Percentiles rank a stretch among this genome's conserved stretches.
Conservation (phyloP, 2,888 invertebrate genomes). For the Apamea anceps region DNA sequence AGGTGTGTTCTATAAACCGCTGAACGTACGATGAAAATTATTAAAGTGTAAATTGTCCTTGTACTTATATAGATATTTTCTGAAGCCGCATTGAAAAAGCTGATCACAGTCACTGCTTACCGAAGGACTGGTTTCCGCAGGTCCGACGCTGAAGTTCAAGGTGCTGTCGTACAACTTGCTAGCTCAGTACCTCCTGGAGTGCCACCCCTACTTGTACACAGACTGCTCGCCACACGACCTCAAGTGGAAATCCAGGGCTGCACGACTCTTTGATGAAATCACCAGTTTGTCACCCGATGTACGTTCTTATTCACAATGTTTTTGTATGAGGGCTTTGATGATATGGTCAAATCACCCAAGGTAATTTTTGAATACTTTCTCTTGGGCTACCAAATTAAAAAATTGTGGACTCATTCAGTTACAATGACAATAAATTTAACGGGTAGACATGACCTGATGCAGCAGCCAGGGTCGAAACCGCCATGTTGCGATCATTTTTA, state of each 20-base stretch:
- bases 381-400: neutral
- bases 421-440: neutral
- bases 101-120: constrained; percentile 10
- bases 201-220: constrained; percentile 93
- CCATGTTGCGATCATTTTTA: neutral
- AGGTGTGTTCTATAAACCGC: neutral
- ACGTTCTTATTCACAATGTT: constrained; percentile 64
- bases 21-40: neutral
- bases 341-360: neutral
- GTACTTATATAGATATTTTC: neutral
- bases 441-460: neutral
- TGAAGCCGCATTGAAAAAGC: constrained; percentile 1
- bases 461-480: neutral
- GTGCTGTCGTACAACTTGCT: constrained; percentile 97
- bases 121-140: constrained; percentile 62
- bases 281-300: constrained; percentile 86
- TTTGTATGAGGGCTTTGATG: neutral
- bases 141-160: constrained; percentile 89
- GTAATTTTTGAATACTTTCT: neutral
- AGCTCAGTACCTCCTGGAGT: constrained; percentile 94
- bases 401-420: neutral
- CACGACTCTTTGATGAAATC: constrained; percentile 87
- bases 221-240: constrained; percentile 90
- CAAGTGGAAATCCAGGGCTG: constrained; percentile 92
- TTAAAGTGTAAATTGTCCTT: too few species aligned